A percentile compares a stretch with the other conserved stretches of the same genome.
Conservation (phyloP, 2,797 vertebrate species). For the Setipinna tenuifilis region DNA sequence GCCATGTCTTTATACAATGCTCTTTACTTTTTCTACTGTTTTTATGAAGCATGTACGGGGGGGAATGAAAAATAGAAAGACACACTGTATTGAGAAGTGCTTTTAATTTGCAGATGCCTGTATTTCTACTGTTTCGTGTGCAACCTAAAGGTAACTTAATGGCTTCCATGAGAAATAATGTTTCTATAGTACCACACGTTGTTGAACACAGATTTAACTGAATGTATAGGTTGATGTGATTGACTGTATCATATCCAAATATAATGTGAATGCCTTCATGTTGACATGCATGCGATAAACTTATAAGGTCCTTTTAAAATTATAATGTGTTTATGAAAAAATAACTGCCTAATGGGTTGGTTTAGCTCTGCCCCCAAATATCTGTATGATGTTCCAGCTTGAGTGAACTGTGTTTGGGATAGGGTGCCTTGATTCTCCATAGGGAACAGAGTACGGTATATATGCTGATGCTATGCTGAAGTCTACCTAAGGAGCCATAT, state of each 20-base stretch:
- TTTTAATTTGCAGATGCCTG: neutral
- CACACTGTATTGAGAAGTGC: neutral
- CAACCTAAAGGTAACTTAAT: neutral
- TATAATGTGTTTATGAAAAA: neutral
- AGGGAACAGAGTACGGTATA: neutral
- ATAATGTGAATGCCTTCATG: neutral
- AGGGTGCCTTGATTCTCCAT: constrained; percentile 3
- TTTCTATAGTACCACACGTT: neutral
- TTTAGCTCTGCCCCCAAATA: neutral
- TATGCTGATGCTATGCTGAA: neutral
- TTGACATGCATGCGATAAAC: constrained; percentile 6
- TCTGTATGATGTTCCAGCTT: neutral
- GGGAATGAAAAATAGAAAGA: neutral
- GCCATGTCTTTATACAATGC: neutral
- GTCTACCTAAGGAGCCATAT: neutral
- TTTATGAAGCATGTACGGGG: neutral
- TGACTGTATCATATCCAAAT: neutral
- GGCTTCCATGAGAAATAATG: neutral
- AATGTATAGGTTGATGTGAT: constrained; percentile 1
- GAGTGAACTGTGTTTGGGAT: neutral
- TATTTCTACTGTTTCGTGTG: neutral
- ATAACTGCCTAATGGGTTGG: neutral
- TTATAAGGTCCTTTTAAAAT: neutral
- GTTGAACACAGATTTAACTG: neutral
- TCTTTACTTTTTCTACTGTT: constrained; percentile 10